phyloP scores from a whole-genome alignment of 2,888 invertebrate species.

The Plebejus melissa region DNA sequence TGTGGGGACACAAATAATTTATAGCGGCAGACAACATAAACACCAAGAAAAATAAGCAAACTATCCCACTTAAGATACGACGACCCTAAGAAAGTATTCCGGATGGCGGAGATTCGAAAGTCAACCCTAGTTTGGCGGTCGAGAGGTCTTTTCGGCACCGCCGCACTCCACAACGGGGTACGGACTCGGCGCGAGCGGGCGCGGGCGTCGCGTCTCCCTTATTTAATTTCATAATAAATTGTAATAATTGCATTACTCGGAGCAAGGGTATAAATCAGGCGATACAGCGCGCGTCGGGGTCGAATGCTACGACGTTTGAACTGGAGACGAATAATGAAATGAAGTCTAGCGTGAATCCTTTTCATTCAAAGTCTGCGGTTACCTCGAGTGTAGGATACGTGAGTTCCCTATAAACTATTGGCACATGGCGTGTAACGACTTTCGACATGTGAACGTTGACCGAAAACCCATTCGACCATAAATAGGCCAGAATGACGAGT shows the following conservation, averaged over 20 bases:
- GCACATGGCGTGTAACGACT: slow-evolving; percentile 30
- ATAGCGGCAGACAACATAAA: slow-evolving; percentile 72
- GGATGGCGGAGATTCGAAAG: slow-evolving; percentile 52
- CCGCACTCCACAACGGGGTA: slow-evolving; percentile 49
- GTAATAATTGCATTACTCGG: slow-evolving; percentile 73
- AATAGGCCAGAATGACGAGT: not conserved
- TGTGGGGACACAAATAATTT: slow-evolving; percentile 75
- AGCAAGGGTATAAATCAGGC: slow-evolving; percentile 64
- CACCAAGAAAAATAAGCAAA: slow-evolving; percentile 74
- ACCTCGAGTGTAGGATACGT: not conserved
- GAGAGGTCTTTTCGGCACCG: slow-evolving; percentile 50
- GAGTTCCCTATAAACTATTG: not conserved
- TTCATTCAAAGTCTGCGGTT: not conserved
- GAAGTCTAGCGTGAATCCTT: slow-evolving; percentile 14
- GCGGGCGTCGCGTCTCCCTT: slow-evolving; percentile 61
- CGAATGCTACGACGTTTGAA: slow-evolving; percentile 41
- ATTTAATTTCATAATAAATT: slow-evolving; percentile 78
- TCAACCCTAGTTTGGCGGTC: slow-evolving; percentile 47
- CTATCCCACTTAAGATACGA: slow-evolving; percentile 64
- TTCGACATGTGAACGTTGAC: slow-evolving; percentile 10
- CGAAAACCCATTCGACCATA: slow-evolving; percentile 6
- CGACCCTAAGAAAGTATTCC: slow-evolving; percentile 24
- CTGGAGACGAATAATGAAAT: slow-evolving; percentile 21
- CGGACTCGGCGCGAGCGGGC: slow-evolving; percentile 59
- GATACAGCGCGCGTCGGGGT: slow-evolving; percentile 46